phyloP scores from a whole-genome alignment of 2,888 invertebrate species.

The Zeuzera pyrina region DNA sequence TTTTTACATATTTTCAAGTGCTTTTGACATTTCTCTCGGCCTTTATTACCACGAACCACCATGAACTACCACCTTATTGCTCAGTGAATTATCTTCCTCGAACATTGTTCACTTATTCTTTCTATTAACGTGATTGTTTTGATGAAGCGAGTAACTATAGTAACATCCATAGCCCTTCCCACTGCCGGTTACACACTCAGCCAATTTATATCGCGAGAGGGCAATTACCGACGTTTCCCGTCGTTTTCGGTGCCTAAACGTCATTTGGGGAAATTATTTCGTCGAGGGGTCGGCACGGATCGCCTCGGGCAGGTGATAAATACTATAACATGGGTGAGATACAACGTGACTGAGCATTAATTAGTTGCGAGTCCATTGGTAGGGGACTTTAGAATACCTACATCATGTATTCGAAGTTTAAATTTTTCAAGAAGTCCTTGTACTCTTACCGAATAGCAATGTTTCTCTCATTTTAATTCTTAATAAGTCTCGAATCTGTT shows the following conservation, averaged over 20 bases:
- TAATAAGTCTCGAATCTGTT: too few species aligned
- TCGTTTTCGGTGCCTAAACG: constrained; percentile 50
- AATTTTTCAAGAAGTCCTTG: too few species aligned
- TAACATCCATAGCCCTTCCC: constrained; percentile 31
- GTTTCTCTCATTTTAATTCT: too few species aligned
- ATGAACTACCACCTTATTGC: neutral
- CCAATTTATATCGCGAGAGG: constrained; percentile 62
- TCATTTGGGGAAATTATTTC: constrained; percentile 58
- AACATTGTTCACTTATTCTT: neutral
- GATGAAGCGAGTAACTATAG: constrained; percentile 23
- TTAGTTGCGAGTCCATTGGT: constrained; percentile 19
- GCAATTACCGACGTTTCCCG: constrained; percentile 57
- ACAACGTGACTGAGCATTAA: constrained; percentile 10
- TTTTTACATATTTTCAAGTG: too few species aligned
- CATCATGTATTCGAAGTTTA: too few species aligned
- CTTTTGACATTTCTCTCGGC: too few species aligned
- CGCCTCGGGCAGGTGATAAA: constrained; percentile 36
- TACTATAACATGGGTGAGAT: constrained; percentile 14
- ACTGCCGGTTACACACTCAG: constrained; percentile 51
- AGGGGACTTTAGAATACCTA: constrained; percentile 13
- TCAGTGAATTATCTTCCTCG: neutral
- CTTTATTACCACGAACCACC: constrained; percentile 5
- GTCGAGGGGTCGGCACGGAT: constrained; percentile 24
- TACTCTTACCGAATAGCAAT: too few species aligned
- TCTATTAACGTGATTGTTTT: neutral